phyloP scores from a whole-genome alignment of 1,140 invertebrate genomes.

The Cydia strobilella region DNA sequence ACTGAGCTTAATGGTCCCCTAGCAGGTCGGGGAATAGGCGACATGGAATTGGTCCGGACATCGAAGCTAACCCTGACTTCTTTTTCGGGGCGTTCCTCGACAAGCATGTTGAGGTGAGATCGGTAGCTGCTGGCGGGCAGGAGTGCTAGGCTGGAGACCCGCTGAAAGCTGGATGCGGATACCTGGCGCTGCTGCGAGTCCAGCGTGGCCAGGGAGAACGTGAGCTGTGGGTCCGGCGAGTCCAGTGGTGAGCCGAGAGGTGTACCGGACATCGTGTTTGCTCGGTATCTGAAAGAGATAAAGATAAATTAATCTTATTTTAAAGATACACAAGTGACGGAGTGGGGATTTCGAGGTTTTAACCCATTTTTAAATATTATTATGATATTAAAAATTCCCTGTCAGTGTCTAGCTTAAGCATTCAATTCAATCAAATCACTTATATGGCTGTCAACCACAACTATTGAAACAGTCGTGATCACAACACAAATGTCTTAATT shows the following conservation, averaged over 20 bases:
- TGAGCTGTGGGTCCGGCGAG: slow-evolving; percentile 83
- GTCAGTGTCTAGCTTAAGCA: too few relatives aligned
- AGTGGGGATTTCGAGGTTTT: too few relatives aligned
- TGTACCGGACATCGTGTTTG: slow-evolving; percentile 83
- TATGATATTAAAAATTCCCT: too few relatives aligned
- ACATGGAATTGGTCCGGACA: slow-evolving; percentile 66
- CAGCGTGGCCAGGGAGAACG: slow-evolving; percentile 82
- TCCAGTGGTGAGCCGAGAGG: slow-evolving; percentile 87
- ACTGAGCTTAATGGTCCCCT: slow-evolving; percentile 67
- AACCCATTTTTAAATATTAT: too few relatives aligned
- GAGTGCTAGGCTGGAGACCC: slow-evolving; percentile 69
- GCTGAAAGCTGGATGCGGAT: slow-evolving; percentile 77
- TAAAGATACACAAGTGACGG: too few relatives aligned
- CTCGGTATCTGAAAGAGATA: slow-evolving; percentile 82
- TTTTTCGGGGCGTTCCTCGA: slow-evolving; percentile 68
- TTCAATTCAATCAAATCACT: too few relatives aligned
- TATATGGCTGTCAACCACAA: too few relatives aligned
- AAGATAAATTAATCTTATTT: not conserved
- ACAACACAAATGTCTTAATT: too few relatives aligned
- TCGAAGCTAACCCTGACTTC: slow-evolving; percentile 77
- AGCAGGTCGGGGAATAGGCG: slow-evolving; percentile 59
- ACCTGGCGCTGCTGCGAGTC: slow-evolving; percentile 82
- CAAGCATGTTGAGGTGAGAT: slow-evolving; percentile 74
- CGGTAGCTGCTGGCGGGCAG: slow-evolving; percentile 72
- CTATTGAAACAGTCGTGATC: too few relatives aligned